Evolutionary conservation across 2,113 vertebrate species (phyloP).

Genomic region (Melospiza melodia): DNA sequence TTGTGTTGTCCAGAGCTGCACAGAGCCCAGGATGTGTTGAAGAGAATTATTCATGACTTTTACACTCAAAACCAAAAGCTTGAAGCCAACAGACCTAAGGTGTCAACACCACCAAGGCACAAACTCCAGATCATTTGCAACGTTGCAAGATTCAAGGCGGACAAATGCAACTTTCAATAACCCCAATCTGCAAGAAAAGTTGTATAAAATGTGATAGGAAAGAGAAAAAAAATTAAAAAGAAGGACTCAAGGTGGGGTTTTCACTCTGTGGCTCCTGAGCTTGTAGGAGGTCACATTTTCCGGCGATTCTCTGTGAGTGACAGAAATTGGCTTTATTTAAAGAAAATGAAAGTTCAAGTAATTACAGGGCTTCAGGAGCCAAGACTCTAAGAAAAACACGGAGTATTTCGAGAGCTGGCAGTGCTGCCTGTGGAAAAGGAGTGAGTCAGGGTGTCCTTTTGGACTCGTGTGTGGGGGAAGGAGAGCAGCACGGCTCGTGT

Average conservation of each 20-base stretch:
- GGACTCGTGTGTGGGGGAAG: not conserved
- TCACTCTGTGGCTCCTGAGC: not conserved
- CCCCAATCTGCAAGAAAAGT: not conserved
- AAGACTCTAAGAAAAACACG: slow-evolving; percentile 35
- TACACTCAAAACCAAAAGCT: not conserved
- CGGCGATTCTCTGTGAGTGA: not conserved
- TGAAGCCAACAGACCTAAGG: not conserved
- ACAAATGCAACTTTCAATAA: not conserved
- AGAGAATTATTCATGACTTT: not conserved
- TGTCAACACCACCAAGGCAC: not conserved
- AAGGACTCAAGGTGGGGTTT: not conserved
- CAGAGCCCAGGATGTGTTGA: rapidly evolving
- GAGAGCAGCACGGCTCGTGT: not conserved
- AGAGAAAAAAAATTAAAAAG: not conserved
- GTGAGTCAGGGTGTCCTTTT: slow-evolving; percentile 32
- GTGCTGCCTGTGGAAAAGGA: slow-evolving; percentile 4
- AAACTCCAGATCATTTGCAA: not conserved
- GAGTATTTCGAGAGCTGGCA: slow-evolving; percentile 33
- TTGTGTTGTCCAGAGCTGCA: not conserved
- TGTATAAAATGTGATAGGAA: not conserved
- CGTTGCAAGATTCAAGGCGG: rapidly evolving
- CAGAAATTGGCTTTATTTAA: slow-evolving; percentile 48
- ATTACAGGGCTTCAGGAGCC: slow-evolving; percentile 38
- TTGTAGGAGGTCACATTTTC: not conserved
- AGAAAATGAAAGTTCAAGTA: slow-evolving; percentile 57